These are phyloP conservation scores for Macroramphosus scolopax DNA, from an alignment of 2,797 vertebrate genomes.

Conservation along the genomic window DNA sequence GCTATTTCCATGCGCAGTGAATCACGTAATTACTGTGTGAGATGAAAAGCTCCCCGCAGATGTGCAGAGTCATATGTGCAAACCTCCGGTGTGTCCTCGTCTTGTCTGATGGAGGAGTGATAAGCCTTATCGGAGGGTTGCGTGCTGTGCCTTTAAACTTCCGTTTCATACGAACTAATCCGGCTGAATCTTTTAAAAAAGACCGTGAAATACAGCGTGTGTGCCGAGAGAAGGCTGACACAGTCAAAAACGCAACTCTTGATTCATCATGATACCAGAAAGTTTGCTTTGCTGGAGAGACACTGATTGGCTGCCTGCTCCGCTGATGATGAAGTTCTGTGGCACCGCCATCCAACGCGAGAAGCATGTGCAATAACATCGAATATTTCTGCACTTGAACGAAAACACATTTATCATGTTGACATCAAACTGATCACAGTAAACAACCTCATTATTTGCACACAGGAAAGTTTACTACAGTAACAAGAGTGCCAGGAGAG, in stretches of 20 bases:
- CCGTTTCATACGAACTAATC: slow-evolving; percentile 55
- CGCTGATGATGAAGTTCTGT: not conserved
- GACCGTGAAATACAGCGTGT: slow-evolving; percentile 43
- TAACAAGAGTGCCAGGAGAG: slow-evolving; percentile 1
- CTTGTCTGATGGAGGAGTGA: slow-evolving; percentile 22
- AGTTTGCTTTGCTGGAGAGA: slow-evolving; percentile 19
- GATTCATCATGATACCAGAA: not conserved
- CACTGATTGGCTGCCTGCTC: too few species aligned
- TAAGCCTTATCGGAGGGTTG: slow-evolving; percentile 18
- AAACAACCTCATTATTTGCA: slow-evolving; percentile 38
- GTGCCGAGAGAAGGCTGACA: slow-evolving; percentile 38
- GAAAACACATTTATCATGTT: slow-evolving; percentile 32
- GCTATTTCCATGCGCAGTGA: slow-evolving; percentile 37
- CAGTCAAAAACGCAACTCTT: slow-evolving; percentile 31
- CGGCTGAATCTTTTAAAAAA: slow-evolving; percentile 65
- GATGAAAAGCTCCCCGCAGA: slow-evolving; percentile 40
- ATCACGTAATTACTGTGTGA: slow-evolving; percentile 45
- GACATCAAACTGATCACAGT: slow-evolving; percentile 27
- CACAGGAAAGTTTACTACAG: not conserved
- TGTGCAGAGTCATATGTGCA: slow-evolving; percentile 19
- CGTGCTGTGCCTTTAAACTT: slow-evolving; percentile 38
- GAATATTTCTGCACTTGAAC: slow-evolving; percentile 15
- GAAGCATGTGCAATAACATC: slow-evolving; percentile 1
- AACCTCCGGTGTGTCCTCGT: slow-evolving; percentile 23
- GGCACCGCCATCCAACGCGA: too few species aligned